Percentiles rank a stretch among this genome's conserved stretches.
Conservation (phyloP, 2,888 invertebrate genomes). For the Cheilosia soror region DNA sequence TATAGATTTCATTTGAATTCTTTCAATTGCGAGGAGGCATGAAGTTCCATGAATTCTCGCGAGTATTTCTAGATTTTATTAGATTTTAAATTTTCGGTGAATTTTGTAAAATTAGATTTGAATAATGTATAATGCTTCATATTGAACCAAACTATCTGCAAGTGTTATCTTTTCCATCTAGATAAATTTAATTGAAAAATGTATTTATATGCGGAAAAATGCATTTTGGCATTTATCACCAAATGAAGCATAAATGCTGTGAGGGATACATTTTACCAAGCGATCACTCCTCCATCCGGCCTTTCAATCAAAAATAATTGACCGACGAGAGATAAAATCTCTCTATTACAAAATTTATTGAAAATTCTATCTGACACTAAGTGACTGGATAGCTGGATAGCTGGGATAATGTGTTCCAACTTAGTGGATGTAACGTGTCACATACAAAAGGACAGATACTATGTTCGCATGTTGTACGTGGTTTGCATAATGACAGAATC, state of each 20-base stretch:
- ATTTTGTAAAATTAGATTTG: neutral
- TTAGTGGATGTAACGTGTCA: constrained; percentile 43
- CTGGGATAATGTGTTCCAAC: constrained; percentile 48
- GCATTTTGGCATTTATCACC: constrained; percentile 11
- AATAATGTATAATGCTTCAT: too few species aligned
- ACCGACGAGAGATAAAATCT: constrained; percentile 32
- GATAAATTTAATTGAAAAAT: neutral
- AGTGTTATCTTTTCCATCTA: neutral
- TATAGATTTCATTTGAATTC: neutral
- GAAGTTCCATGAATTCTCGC: too few species aligned
- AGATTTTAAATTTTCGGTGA: neutral
- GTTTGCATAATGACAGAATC: neutral
- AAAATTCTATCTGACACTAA: constrained; percentile 48
- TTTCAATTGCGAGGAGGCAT: neutral
- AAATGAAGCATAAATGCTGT: constrained; percentile 53
- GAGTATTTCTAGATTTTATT: neutral
- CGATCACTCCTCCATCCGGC: neutral
- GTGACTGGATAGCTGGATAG: constrained; percentile 37
- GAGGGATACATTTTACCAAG: constrained; percentile 49
- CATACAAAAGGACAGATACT: constrained; percentile 14
- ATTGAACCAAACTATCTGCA: too few species aligned
- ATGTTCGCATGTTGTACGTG: constrained; percentile 16
- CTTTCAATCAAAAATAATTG: constrained; percentile 26
- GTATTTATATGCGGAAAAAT: neutral
- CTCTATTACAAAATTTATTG: constrained; percentile 25